Conservation (phyloP, 2,888 invertebrate genomes). For the Pseudococcus viburni region DNA sequence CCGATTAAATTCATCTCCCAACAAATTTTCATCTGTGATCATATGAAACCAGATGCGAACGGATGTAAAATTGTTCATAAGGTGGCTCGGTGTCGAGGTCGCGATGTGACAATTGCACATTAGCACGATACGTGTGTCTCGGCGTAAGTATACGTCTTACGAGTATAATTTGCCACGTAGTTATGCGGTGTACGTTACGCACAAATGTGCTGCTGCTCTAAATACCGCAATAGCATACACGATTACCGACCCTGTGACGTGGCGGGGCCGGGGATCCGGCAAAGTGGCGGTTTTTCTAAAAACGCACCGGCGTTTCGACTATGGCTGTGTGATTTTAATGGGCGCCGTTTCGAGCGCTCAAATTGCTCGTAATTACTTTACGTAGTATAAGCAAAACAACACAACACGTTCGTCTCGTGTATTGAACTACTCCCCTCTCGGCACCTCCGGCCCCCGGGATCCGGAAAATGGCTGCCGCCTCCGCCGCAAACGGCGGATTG, state of each 20-base stretch:
- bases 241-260: background rate
- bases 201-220: background rate
- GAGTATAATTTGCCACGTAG: background rate
- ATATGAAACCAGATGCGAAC: no score
- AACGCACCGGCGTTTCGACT: background rate
- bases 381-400: background rate
- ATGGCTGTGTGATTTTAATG: background rate
- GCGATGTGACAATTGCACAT: background rate
- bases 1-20: no score
- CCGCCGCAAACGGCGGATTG: background rate
- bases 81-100: background rate
- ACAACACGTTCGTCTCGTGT: constrained; percentile 7
- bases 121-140: background rate
- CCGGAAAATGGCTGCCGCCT: background rate
- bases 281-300: background rate
- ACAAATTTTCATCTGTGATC: no score
- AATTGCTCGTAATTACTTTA: constrained; percentile 16
- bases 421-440: background rate
- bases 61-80: no score
- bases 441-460: background rate
- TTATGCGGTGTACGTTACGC: background rate
- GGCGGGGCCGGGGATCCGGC: background rate
- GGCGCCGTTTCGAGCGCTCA: background rate
- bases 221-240: background rate
- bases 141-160: background rate